phyloP scores from a whole-genome alignment of 1,140 invertebrate genomes.

The Eumeta japonica region DNA sequence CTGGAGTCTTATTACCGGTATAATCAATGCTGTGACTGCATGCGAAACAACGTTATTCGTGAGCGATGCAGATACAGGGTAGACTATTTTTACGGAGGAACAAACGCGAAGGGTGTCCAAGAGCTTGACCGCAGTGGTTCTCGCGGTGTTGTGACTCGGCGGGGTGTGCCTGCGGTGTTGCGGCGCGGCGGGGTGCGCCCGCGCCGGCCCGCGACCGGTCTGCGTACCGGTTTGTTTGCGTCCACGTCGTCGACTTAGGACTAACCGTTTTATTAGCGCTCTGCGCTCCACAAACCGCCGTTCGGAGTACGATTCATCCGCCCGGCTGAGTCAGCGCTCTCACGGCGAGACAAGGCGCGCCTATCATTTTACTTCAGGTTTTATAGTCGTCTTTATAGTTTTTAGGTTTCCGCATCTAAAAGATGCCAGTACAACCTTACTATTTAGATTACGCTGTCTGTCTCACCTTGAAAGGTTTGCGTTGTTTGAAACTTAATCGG shows the following conservation, averaged over 20 bases:
- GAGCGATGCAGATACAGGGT: too few relatives aligned
- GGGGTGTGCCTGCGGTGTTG: constrained; percentile 45
- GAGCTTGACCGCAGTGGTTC: constrained; percentile 40
- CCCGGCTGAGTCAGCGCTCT: neutral
- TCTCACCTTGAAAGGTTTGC: too few relatives aligned
- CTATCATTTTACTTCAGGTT: too few relatives aligned
- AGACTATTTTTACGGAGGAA: too few relatives aligned
- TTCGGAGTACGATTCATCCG: neutral
- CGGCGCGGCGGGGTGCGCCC: constrained; percentile 9
- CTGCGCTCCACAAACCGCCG: constrained; percentile 43
- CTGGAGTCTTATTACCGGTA: too few relatives aligned
- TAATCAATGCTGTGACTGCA: too few relatives aligned
- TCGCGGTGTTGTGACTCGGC: constrained; percentile 44
- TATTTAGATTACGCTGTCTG: too few relatives aligned
- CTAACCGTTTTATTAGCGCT: constrained; percentile 52
- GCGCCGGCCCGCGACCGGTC: constrained; percentile 34
- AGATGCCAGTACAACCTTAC: too few relatives aligned
- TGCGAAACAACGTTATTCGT: too few relatives aligned
- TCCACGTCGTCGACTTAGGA: constrained; percentile 41
- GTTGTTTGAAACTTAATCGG: too few relatives aligned
- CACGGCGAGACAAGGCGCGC: neutral
- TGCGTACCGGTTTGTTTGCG: constrained; percentile 47
- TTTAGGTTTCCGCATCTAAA: too few relatives aligned
- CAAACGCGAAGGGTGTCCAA: constrained; percentile 43
- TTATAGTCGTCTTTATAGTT: too few relatives aligned